Conservation (phyloP, 1,140 invertebrate species). For the Trissolcus basalis region DNA sequence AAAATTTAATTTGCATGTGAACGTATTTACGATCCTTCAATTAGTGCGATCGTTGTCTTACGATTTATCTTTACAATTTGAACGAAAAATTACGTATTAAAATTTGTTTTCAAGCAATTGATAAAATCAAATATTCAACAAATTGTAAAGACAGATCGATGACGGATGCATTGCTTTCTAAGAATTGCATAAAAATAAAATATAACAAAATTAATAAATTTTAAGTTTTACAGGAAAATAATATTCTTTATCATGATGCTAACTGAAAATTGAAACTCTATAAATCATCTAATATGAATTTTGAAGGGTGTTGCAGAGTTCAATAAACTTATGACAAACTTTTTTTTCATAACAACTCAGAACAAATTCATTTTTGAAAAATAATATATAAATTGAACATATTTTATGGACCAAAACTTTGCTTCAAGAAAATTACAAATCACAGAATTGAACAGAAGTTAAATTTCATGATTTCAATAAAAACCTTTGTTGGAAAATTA, state of each 20-base stretch:
- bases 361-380: too few species aligned
- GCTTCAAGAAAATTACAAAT: too few species aligned
- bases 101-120: too few species aligned
- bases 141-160: too few species aligned
- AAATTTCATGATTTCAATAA: too few species aligned
- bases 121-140: too few species aligned
- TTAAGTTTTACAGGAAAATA: conserved; percentile 20
- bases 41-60: conserved; percentile 39
- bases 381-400: too few species aligned
- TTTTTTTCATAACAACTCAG: too few species aligned
- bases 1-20: conserved; percentile 47
- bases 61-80: conserved; percentile 5
- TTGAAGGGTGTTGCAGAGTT: conserved; percentile 20
- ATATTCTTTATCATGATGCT: not conserved
- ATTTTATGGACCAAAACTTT: too few species aligned
- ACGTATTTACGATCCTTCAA: conserved; percentile 42
- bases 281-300: conserved; percentile 21
- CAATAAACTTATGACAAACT: conserved; percentile 39
- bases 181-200: not conserved
- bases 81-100: not conserved
- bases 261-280: not conserved
- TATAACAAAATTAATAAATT: conserved; percentile 31
- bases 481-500: too few species aligned
- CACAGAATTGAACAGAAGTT: too few species aligned
- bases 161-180: not conserved